Conservation (phyloP, 92 coral and sea anemone genomes). For the Montipora capitata region DNA sequence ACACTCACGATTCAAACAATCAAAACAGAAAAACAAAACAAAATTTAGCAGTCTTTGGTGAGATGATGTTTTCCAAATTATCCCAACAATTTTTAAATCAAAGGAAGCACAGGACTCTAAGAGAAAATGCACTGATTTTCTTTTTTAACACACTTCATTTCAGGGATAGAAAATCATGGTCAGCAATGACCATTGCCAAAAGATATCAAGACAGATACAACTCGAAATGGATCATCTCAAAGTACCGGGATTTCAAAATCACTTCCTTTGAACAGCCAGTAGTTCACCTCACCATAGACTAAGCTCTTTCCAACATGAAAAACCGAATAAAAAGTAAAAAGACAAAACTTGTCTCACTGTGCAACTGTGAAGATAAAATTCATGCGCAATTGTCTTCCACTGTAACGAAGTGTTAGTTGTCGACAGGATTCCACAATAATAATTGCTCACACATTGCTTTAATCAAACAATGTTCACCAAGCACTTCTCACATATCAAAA, state of each 20-base stretch:
- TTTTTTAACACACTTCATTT: not conserved
- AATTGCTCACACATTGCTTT: conserved; percentile 97
- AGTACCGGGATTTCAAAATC: not conserved
- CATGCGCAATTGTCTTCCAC: conserved; percentile 99
- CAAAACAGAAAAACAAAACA: conserved; percentile 29
- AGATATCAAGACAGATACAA: not conserved
- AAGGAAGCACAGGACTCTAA: not conserved
- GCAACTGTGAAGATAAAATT: conserved; percentile 93
- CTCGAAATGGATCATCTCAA: not conserved
- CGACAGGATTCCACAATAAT: conserved; percentile 78
- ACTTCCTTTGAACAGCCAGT: conserved; percentile 1
- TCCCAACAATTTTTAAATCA: not conserved
- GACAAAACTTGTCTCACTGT: conserved; percentile 96
- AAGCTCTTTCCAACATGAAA: conserved; percentile 28
- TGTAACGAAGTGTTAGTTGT: conserved; percentile 94
- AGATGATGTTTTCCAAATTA: not conserved
- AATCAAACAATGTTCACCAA: conserved; percentile 50
- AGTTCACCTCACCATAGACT: conserved; percentile 20
- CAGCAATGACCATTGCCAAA: not conserved
- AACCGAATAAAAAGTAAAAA: conserved; percentile 78
- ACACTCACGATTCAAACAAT: conserved; percentile 33
- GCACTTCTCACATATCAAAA: conserved; percentile 17
- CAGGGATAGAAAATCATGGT: no score
- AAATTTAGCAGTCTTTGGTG: conserved; percentile 21
- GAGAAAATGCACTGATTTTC: not conserved